Evolutionary conservation across 2,888 invertebrate species (phyloP), one percentile per base, ranked within the genome.

Genomic region (Electrophaes corylata): DNA sequence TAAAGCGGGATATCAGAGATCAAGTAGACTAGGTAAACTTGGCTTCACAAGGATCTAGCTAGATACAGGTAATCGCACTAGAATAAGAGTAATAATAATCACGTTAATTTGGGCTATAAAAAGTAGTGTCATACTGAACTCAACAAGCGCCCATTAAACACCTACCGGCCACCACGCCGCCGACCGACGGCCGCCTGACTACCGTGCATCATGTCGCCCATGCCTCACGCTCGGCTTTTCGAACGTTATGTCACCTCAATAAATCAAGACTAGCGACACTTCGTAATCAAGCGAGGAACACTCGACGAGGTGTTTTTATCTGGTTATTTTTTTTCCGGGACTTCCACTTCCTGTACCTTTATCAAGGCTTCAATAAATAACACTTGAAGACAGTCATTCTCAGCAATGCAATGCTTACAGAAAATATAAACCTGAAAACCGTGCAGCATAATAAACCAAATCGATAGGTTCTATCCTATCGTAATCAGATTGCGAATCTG

Each of bases 401-500:
- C 14, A 10, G 20, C 4, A 8, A 43, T 39, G 16, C 19, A 39
- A 18, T 23, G 20, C 53, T 33, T n/a, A n/a, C 47, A 40, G 40
- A 45, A 16, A 47, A 53, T 43, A 31, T 18, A 14, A 10, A 33
- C 19, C 4, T 12, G 6, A 4, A 10, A 52, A 49, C n/a, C 19
- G 19, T 18, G 14, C 16, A 16, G 10, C 4, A 45, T n/a, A 39
- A 40, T 45, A 33, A 45, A 45, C 16, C 31, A 45, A 60, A 62
- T 60, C 52, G 50, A 62, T 57, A 53, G 37, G 10, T 33, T 33
- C 51, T 60, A 64, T 59, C 54, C 51, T 60, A 64, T 59, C 54
- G 45, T 5, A 57, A 47, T 58, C 59, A 33, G 57, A 57, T 57
- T 47, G 52, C 37, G 40, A 57, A 45, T 46, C 16, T 57, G 39